Evolutionary conservation across 1,140 invertebrate genomes (phyloP), one percentile per base, ranked within the genome.

Genomic region (Drosophila malerkotliana): DNA sequence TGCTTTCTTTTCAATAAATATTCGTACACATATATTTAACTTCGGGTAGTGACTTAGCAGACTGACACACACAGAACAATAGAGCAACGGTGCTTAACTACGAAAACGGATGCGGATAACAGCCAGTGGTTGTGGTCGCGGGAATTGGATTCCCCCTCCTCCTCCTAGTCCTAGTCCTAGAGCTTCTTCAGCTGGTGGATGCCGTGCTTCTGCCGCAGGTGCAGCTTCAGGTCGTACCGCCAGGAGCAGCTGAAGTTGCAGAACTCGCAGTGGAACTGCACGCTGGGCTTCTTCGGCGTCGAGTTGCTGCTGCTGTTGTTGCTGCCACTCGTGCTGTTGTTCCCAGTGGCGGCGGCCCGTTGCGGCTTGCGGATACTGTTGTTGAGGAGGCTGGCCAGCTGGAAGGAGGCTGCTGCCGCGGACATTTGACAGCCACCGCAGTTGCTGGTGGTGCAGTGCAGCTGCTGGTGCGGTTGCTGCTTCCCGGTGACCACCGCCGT

Each of bases 211-310:
- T 92, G 91, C 26, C 90, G 54, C 61, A 92, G 57, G 64, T 92
- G 91, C 60, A 92, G 54, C 56, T 92, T 92, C 30, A 92, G 58
- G 71, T 92, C 91, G 51, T 92, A 92, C 21, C 88, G 90, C 91
- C 91, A 92, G 18, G 90, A 90, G 59, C 91, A 92, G 48, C 66
- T 72, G 51, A 92, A 92, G 48, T 68, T 78, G 55, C 91, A 92
- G 61, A 91, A 91, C 47, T 91, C 91, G 49, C 91, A 92, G 51
- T 91, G 76, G 34, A 92, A 92, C 59, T 87, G 78, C 32, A 73
- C 72, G 52, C 75, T 87, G 5, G 81, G 30, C 68, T 91, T 91
- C 41, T 91, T 91, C 12, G 45, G 34, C n/a, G 64, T 57, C 8
- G 57, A 7, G 21, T 24, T 69, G 52, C 7, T 75, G 54, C 30